Percentiles rank a stretch among this genome's conserved stretches.
Evolutionary conservation across 2,888 invertebrate genomes (phyloP).

Genomic region (Tetramorium bicarinatum): DNA sequence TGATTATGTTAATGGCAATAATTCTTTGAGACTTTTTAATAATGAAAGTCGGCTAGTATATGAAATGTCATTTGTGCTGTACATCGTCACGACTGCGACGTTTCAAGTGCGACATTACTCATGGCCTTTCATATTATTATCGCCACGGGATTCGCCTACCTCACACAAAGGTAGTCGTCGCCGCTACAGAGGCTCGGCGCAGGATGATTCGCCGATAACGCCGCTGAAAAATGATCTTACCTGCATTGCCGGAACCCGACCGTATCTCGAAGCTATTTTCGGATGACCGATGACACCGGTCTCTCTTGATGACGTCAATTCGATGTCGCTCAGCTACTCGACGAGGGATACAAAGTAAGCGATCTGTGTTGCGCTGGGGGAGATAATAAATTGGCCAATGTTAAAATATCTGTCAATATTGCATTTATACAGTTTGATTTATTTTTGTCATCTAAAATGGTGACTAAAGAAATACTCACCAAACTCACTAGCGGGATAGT

Average conservation of each 20-base stretch:
- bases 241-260: slow-evolving; percentile 63
- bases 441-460: neutral
- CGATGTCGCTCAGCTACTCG: slow-evolving; percentile 23
- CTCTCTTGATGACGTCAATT: slow-evolving; percentile 55
- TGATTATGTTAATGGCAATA: slow-evolving; percentile 3
- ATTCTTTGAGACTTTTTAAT: neutral
- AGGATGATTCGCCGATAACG: slow-evolving; percentile 71
- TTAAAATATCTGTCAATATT: slow-evolving; percentile 22
- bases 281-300: slow-evolving; percentile 71
- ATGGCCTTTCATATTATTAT: slow-evolving; percentile 43
- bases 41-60: slow-evolving; percentile 32
- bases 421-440: neutral
- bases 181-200: slow-evolving; percentile 22
- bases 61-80: neutral
- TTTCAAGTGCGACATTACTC: slow-evolving; percentile 51
- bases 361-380: neutral
- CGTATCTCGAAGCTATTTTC: slow-evolving; percentile 67
- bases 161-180: slow-evolving; percentile 39
- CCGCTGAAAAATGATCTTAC: slow-evolving; percentile 71
- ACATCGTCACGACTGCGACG: slow-evolving; percentile 33
- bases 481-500: neutral
- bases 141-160: slow-evolving; percentile 42
- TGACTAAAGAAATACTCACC: neutral
- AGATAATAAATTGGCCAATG: slow-evolving; percentile 20
- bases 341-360: slow-evolving; percentile 25